A percentile compares a stretch with the other conserved stretches of the same genome.
Conservation (phyloP, 2,113 vertebrate genomes). For the Bostrychus sinensis region DNA sequence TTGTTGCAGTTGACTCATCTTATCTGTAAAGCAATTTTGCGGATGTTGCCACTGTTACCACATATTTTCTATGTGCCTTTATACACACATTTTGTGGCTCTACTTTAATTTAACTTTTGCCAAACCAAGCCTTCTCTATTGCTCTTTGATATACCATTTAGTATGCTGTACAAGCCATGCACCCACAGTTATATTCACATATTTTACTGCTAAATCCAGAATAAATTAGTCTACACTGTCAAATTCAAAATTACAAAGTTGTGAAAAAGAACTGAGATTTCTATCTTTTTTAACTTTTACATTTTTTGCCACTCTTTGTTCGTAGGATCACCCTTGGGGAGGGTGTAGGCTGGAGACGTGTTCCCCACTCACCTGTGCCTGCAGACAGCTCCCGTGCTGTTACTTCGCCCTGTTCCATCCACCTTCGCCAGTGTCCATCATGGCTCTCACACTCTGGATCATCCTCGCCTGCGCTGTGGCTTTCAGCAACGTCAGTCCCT, state of each 20-base stretch:
- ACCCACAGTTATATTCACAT: slow-evolving; percentile 29
- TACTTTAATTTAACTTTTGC: slow-evolving; percentile 1
- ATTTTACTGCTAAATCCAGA: slow-evolving; percentile 34
- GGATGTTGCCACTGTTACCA: not conserved
- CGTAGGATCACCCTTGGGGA: slow-evolving; percentile 64
- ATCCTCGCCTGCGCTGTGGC: slow-evolving; percentile 68
- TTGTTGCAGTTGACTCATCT: not conserved
- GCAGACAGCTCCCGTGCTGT: slow-evolving; percentile 38
- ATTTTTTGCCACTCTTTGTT: slow-evolving; percentile 24
- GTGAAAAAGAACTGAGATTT: not conserved
- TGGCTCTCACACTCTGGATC: slow-evolving; percentile 77
- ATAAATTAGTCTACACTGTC: slow-evolving; percentile 30
- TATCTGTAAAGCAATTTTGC: not conserved
- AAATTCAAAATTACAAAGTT: slow-evolving; percentile 28
- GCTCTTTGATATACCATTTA: slow-evolving; percentile 11
- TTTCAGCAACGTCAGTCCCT: slow-evolving; percentile 72
- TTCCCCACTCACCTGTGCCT: slow-evolving; percentile 59
- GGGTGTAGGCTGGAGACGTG: slow-evolving; percentile 69
- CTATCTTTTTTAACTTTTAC: not conserved
- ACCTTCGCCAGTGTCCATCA: slow-evolving; percentile 56
- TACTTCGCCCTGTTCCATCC: slow-evolving; percentile 30
- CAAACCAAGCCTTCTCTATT: not conserved
- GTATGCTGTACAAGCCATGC: slow-evolving; percentile 19
- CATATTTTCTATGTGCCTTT: not conserved
- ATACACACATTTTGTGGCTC: not conserved